phyloP scores from a whole-genome alignment of 2,113 vertebrate species.

The cat (Felis catus) region DNA sequence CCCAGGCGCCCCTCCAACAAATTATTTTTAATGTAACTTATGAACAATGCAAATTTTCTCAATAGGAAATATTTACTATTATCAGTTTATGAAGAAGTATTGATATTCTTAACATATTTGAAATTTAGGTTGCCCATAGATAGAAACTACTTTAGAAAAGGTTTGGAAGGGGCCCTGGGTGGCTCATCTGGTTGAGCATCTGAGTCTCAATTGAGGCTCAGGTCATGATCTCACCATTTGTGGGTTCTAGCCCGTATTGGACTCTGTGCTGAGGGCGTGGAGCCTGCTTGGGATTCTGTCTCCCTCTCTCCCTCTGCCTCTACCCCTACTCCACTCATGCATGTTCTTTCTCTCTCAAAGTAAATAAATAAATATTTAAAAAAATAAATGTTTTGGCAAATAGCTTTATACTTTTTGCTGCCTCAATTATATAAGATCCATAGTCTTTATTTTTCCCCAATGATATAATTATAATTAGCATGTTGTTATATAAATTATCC shows the following conservation, averaged over 20 bases:
- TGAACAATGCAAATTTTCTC: not conserved
- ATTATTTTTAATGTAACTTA: not conserved
- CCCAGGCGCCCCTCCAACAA: too few relatives aligned
- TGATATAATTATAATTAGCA: not conserved
- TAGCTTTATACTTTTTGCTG: not conserved
- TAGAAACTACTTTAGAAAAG: not conserved
- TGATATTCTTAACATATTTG: not conserved
- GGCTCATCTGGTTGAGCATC: too few relatives aligned
- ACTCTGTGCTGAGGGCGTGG: too few relatives aligned
- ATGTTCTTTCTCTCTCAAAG: too few relatives aligned
- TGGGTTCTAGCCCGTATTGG: too few relatives aligned
- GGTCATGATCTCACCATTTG: too few relatives aligned
- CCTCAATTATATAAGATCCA: not conserved
- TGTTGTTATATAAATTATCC: not conserved
- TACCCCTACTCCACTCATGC: too few relatives aligned
- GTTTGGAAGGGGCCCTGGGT: not conserved
- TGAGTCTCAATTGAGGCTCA: too few relatives aligned
- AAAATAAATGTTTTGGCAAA: not conserved
- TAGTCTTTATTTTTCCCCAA: not conserved
- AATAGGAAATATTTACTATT: not conserved
- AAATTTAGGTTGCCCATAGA: not conserved
- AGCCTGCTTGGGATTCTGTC: too few relatives aligned
- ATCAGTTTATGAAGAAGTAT: not conserved
- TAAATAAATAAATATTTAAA: too few relatives aligned
- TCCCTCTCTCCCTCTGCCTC: too few relatives aligned